Conservation (phyloP, 1,140 invertebrate species). For the Orchestia grillus region DNA sequence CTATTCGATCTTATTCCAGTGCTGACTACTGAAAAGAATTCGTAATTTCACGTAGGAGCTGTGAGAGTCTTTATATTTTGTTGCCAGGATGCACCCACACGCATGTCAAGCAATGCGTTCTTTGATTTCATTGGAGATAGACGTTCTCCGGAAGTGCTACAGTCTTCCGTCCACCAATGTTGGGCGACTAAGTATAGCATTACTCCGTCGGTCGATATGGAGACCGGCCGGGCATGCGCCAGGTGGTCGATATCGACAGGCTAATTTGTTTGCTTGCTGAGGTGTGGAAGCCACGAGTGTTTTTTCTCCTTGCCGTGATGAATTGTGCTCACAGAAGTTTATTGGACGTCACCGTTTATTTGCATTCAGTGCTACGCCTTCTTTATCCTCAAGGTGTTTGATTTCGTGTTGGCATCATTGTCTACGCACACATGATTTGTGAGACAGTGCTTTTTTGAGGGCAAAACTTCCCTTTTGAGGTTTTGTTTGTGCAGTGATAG, state of each 20-base stretch:
- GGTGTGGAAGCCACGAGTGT: neutral
- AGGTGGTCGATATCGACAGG: conserved; percentile 16
- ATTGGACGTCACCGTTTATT: neutral
- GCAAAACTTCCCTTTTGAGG: neutral
- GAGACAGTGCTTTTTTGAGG: neutral
- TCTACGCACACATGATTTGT: neutral
- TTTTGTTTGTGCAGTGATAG: too few species aligned
- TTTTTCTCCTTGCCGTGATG: neutral
- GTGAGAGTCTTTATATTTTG: too few species aligned
- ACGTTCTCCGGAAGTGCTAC: neutral
- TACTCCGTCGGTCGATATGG: neutral
- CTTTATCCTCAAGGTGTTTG: neutral
- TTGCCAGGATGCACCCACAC: neutral
- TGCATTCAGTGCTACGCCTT: neutral
- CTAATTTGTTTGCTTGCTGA: neutral
- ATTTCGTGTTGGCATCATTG: neutral
- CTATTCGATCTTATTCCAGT: neutral
- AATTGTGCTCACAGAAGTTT: neutral
- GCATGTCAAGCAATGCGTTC: neutral
- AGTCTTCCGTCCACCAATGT: neutral
- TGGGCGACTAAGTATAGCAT: neutral
- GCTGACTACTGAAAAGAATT: too few species aligned
- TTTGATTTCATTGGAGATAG: neutral
- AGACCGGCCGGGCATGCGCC: neutral
- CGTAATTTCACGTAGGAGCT: too few species aligned